Evolutionary conservation across 2,888 invertebrate species (phyloP).

Genomic region (Pristionchus fissidentatus): DNA sequence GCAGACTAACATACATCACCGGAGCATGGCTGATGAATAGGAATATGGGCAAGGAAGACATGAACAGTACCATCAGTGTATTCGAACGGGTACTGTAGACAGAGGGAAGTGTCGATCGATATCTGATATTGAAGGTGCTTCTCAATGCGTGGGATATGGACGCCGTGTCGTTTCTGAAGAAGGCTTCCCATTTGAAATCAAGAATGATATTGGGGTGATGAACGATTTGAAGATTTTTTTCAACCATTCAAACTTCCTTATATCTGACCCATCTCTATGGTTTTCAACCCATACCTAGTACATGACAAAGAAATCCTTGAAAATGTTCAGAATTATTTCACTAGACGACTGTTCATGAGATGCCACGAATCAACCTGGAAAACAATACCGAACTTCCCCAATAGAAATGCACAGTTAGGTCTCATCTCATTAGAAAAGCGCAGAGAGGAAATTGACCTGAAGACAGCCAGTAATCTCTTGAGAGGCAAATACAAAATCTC

Average conservation of each 20-base stretch:
- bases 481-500: too few species aligned
- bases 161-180: constrained; percentile 70
- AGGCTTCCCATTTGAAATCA: constrained; percentile 71
- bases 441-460: too few species aligned
- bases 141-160: constrained; percentile 72
- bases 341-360: too few species aligned
- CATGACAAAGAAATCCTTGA: too few species aligned
- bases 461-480: too few species aligned
- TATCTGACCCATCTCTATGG: neutral
- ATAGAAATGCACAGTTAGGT: too few species aligned
- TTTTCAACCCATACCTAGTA: too few species aligned
- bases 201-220: constrained; percentile 71
- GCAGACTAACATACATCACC: constrained; percentile 71
- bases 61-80: constrained; percentile 8
- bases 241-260: neutral
- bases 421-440: too few species aligned
- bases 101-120: constrained; percentile 3
- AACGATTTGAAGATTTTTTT: neutral
- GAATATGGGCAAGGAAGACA: constrained; percentile 20
- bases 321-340: too few species aligned
- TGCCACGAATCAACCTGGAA: too few species aligned
- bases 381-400: too few species aligned
- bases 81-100: constrained; percentile 40
- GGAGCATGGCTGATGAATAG: constrained; percentile 69
- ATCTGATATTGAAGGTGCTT: constrained; percentile 60